Conservation (phyloP, 2,113 vertebrate species). For the Indicator maculatus region DNA sequence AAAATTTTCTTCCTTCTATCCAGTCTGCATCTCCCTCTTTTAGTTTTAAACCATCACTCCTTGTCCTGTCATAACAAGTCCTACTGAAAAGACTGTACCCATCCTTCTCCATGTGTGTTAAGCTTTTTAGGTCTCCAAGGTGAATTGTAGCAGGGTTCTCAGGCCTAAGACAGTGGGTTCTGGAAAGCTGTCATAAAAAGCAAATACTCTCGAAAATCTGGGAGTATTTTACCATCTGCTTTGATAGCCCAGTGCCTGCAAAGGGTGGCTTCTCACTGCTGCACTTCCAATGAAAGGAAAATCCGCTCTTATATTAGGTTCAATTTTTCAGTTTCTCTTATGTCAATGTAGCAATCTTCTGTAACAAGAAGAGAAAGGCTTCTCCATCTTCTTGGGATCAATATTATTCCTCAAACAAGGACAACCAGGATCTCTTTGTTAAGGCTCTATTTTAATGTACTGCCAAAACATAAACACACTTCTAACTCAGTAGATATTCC, state of each 20-base stretch:
- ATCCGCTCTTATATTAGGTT: neutral
- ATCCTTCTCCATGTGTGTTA: neutral
- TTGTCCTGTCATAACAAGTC: neutral
- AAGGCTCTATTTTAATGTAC: neutral
- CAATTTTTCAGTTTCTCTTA: constrained; percentile 4
- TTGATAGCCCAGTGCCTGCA: neutral
- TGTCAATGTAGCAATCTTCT: neutral
- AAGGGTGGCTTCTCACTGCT: neutral
- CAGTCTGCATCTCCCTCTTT: neutral
- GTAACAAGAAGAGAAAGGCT: constrained; percentile 29
- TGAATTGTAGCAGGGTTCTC: neutral
- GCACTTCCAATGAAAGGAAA: neutral
- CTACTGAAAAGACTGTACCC: neutral
- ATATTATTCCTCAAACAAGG: constrained; percentile 10
- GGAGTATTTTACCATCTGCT: neutral
- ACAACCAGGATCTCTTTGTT: neutral
- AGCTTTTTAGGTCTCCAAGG: neutral
- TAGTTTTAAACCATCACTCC: neutral
- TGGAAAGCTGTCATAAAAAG: neutral
- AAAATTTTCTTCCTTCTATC: neutral
- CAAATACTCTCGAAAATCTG: neutral
- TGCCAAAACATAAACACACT: constrained; percentile 19
- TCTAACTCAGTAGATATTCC: neutral
- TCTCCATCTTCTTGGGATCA: neutral
- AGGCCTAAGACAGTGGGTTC: neutral